Percentiles rank a stretch among this genome's conserved stretches.
Conservation (phyloP, 2,888 invertebrate species). For the Tetanocera ferruginea region DNA sequence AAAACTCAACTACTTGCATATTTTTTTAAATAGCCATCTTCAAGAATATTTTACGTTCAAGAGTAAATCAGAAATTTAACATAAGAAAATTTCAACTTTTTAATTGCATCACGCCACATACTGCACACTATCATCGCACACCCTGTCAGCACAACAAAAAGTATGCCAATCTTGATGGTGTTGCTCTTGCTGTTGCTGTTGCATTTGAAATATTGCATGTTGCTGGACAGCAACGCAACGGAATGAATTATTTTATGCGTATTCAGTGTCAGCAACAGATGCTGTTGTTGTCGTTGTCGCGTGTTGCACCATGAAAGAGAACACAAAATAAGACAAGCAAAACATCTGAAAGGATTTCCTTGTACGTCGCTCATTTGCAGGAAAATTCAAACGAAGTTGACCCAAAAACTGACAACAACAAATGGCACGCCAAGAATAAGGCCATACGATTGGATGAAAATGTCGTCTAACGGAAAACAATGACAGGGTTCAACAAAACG, state of each 20-base stretch:
- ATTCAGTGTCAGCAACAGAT: conserved; percentile 51
- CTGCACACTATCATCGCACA: neutral
- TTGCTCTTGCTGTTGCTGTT: conserved; percentile 15
- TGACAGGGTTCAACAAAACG: neutral
- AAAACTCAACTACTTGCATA: too few relatives aligned
- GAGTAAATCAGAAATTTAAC: neutral
- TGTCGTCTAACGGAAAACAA: conserved; percentile 10
- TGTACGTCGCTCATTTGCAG: neutral
- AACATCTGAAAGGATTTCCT: conserved; percentile 1
- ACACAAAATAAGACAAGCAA: neutral
- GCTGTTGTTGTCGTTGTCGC: neutral
- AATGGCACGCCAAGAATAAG: neutral
- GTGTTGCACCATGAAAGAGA: neutral
- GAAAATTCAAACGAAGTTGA: neutral
- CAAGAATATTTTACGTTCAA: neutral
- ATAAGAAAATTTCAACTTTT: conserved; percentile 9
- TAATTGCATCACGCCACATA: conserved; percentile 24
- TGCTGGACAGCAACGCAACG: conserved; percentile 47
- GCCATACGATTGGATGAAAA: neutral
- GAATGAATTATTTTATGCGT: conserved; percentile 55
- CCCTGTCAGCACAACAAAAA: neutral
- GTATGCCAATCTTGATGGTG: conserved; percentile 5
- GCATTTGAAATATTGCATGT: conserved; percentile 51
- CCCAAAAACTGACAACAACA: conserved; percentile 21
- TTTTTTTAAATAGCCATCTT: conserved; percentile 2